These are phyloP conservation scores for Drosophila subobscura DNA, from an alignment of 1,140 invertebrate species.

Conservation along the genomic window DNA sequence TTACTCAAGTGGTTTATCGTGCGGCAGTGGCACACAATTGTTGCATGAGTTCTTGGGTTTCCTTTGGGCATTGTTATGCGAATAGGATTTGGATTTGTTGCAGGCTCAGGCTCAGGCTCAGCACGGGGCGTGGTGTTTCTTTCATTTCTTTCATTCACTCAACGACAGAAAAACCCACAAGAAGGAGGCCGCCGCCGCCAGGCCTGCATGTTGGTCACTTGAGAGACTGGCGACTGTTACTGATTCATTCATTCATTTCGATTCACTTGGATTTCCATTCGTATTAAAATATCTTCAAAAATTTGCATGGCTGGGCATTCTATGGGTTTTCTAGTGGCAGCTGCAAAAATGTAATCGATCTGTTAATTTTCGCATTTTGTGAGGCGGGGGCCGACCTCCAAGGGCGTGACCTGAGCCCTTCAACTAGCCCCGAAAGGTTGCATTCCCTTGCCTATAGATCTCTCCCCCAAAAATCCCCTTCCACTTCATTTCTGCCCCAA, in stretches of 20 bases:
- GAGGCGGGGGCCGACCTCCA: conserved; percentile 48
- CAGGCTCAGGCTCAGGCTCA: conserved; percentile 17
- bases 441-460: no score
- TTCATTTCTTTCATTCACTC: conserved; percentile 20
- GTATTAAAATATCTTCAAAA: conserved; percentile 24
- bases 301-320: conserved; percentile 62
- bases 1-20: conserved; percentile 80
- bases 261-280: conserved; percentile 22
- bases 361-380: conserved; percentile 34
- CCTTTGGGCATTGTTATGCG: conserved; percentile 48
- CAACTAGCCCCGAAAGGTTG: conserved; percentile 31
- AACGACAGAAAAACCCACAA: conserved; percentile 1
- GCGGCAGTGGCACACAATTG: conserved; percentile 40
- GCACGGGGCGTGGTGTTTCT: conserved; percentile 48
- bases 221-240: conserved; percentile 69
- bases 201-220: conserved; percentile 77
- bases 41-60: conserved; percentile 44
- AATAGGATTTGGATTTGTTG: conserved; percentile 28
- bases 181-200: conserved; percentile 13
- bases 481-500: neutral
- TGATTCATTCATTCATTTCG: no score
- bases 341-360: conserved; percentile 61
- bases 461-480: neutral
- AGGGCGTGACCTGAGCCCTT: conserved; percentile 55
- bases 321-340: conserved; percentile 23